phyloP scores from a whole-genome alignment of 1,140 invertebrate species.

The Gryon sp. region DNA sequence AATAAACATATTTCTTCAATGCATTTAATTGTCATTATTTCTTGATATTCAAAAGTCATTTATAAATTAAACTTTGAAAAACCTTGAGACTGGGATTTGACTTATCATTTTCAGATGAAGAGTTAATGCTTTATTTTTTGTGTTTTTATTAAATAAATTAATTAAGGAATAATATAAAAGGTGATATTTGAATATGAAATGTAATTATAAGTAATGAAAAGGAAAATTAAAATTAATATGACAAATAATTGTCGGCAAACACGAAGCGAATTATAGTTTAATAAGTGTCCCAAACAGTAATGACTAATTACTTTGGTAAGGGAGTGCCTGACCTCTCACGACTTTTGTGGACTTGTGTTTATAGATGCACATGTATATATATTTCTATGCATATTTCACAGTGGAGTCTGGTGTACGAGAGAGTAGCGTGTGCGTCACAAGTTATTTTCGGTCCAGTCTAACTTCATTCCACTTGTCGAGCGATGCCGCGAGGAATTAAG shows the following conservation, averaged over 20 bases:
- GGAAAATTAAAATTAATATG: too few species aligned
- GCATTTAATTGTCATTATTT: too few species aligned
- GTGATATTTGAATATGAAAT: too few species aligned
- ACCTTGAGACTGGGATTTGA: too few species aligned
- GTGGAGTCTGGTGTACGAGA: slow-evolving; percentile 63
- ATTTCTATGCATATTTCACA: slow-evolving; percentile 68
- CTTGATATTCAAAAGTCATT: too few species aligned
- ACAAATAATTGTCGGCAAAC: neutral
- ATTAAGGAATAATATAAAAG: too few species aligned
- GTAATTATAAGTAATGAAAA: too few species aligned
- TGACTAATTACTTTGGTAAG: slow-evolving; percentile 47
- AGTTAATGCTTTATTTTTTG: too few species aligned
- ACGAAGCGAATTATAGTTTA: neutral
- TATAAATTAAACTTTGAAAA: too few species aligned
- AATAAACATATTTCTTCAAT: too few species aligned
- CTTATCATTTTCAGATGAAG: too few species aligned
- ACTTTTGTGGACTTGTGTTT: slow-evolving; percentile 65
- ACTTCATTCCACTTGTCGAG: slow-evolving; percentile 61
- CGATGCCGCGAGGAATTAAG: slow-evolving; percentile 57
- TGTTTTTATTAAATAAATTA: too few species aligned
- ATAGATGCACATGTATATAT: slow-evolving; percentile 69
- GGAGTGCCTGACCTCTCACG: slow-evolving; percentile 60
- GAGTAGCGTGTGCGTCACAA: slow-evolving; percentile 70
- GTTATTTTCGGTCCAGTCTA: slow-evolving; percentile 70
- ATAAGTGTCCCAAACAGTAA: slow-evolving; percentile 12